Base-by-base conservation (phyloP, 2,888 invertebrate species). In the Eutolmus rufibarbis region DNA sequence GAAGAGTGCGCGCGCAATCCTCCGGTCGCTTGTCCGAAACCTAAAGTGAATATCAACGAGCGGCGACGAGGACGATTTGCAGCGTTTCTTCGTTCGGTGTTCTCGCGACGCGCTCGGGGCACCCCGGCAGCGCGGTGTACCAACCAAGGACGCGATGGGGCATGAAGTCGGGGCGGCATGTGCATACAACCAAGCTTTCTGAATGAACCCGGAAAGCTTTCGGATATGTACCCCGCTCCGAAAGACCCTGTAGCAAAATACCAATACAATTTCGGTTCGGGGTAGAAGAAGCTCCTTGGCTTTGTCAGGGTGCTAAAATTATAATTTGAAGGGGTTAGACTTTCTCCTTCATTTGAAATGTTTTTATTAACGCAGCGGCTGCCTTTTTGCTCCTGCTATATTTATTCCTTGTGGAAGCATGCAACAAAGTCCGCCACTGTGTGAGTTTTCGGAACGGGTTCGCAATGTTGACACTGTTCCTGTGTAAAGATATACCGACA, bases 401-500 rank as follows among this genome's bases (percentile, higher is more conserved):
- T 87, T 79, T 74, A 74, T 87, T 87, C 31, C 19, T 82, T 12
- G 16, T 37, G 19, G 74, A 74, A 34, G 74, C 88, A 84, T 86
- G 84, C 88, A 82, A 88, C 82, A 86, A 86, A 77, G 86, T 77
- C 34, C 19, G 56, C 8, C 66, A 56, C 23, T 46, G 86, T 86
- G 14, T 88, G 57, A 46, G 86, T 74, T 57, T 40, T 87, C n/a
- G 34, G 81, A 86, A 86, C 57, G 66, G 56, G 23, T 28, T 12
- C 23, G 19, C 9, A 23, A 74, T 84, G 87, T 87, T 88, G 85
- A 85, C 86, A 51, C 86, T 87, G 86, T 85, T 86, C 74, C 31
- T 87, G 86, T 86, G 37, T 74, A 88, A 87, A 86, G 84, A 88
- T 86, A 87, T 87, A 87, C 88, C 88, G 88, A 88, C 86, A 87